These are phyloP conservation scores for Syngnathus floridae DNA, from an alignment of 2,113 vertebrate genomes.

Conservation along the genomic window DNA sequence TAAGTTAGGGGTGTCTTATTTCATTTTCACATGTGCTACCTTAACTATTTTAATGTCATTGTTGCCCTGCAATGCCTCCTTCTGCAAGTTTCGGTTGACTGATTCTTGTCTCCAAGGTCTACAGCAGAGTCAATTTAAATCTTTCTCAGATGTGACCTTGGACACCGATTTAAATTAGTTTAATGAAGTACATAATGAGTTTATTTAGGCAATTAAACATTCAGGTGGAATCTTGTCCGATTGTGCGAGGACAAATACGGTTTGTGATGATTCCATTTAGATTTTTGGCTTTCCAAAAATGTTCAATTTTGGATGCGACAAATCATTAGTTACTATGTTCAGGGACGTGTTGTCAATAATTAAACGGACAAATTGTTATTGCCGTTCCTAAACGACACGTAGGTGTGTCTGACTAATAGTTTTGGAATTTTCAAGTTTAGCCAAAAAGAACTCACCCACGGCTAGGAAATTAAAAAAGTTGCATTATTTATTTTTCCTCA, in stretches of 20 bases:
- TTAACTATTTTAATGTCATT: not conserved
- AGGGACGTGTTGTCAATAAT: not conserved
- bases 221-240: slow-evolving; percentile 55
- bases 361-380: not conserved
- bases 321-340: not conserved
- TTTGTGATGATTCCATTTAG: slow-evolving; percentile 29
- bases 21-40: too few relatives aligned
- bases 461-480: not conserved
- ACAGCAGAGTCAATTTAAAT: slow-evolving; percentile 65
- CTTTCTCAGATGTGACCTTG: slow-evolving; percentile 70
- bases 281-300: slow-evolving; percentile 18
- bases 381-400: not conserved
- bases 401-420: not conserved
- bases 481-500: not conserved
- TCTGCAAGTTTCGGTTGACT: slow-evolving; percentile 20
- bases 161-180: slow-evolving; percentile 66
- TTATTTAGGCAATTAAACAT: slow-evolving; percentile 74
- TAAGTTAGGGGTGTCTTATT: not conserved
- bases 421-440: not conserved
- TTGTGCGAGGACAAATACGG: slow-evolving; percentile 18
- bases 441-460: not conserved
- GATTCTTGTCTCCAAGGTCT: slow-evolving; percentile 46
- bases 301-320: not conserved
- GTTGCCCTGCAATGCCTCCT: not conserved
- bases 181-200: slow-evolving; percentile 69